Evolutionary conservation across 2,888 invertebrate genomes (phyloP), one percentile per base, ranked within the genome.

Genomic region (Epinotia ramella): DNA sequence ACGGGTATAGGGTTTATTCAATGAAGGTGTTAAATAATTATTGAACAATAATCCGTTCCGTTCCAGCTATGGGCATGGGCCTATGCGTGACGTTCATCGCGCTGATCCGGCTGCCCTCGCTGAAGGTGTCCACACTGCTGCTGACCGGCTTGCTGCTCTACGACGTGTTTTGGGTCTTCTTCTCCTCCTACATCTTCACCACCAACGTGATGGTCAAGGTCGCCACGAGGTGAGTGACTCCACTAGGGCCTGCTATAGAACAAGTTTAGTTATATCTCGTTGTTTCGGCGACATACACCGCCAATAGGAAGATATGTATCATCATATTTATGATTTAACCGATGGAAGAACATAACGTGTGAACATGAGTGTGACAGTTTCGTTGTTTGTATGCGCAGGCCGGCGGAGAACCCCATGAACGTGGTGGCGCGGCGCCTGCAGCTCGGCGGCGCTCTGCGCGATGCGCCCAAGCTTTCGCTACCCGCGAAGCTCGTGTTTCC

Each of bases 141-240:
- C 96, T 99, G 83, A 98, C 99, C 65, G 99, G 99, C 46, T 95
- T 99, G 81, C 96, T 99, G 78, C 97, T 98, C 76, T 99, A 99
- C 90, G 99, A 99, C 92, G 99, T 99, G 59, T 99, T 99, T 94
- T 99, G 99, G 99, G 99, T 99, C 70, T 99, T 99, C 95, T 99
- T 99, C 95, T 99, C 99, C 3, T 99, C 99, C 0, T 99, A 99
- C 90, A 98, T 99, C 88, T 99, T 99, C 95, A 99, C 98, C 93
- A 98, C 99, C 85, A 99, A 99, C 88, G 99, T 99, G 81, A 99
- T 99, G 99, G 99, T 99, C 80, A 99, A 99, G 94, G 97, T 97
- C 1, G 95, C 95, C 67, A 95, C 95, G 13, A 91, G 96, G 96
- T 94, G 16, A 80, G 82, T 75, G 1, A 28, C 13, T 60, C 6